Percentiles rank a stretch among this genome's conserved stretches.
Evolutionary conservation across 2,113 vertebrate species (phyloP).

Genomic region (Mesoclemmys tuberculata): DNA sequence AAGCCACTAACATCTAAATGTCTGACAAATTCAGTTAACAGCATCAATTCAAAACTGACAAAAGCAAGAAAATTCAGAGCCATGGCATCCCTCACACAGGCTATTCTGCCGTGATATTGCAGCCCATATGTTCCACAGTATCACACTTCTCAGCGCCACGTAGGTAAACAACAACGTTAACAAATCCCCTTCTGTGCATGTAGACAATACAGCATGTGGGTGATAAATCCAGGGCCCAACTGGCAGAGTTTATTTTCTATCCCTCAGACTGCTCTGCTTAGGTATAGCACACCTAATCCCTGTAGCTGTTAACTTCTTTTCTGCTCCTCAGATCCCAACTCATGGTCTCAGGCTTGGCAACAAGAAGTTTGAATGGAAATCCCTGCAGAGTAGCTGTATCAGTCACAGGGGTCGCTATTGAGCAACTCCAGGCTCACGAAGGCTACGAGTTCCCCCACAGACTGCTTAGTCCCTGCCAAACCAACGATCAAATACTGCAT

Average conservation of each 20-base stretch:
- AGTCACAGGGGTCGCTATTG: fast-evolving
- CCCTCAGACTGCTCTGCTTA: not conserved
- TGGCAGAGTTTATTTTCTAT: not conserved
- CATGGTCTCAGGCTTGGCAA: fast-evolving
- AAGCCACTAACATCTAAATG: not conserved
- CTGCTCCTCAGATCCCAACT: not conserved
- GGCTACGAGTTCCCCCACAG: not conserved
- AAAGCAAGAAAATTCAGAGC: not conserved
- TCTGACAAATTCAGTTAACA: slow-evolving; percentile 45
- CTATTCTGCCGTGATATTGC: slow-evolving; percentile 36
- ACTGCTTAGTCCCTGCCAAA: not conserved
- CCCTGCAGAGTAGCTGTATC: not conserved
- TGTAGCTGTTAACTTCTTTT: fast-evolving
- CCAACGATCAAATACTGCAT: not conserved
- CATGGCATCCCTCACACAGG: slow-evolving; percentile 24
- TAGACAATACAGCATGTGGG: not conserved
- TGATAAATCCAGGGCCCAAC: not conserved
- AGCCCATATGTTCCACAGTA: slow-evolving; percentile 71
- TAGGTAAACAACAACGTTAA: slow-evolving; percentile 3
- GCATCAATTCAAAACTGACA: slow-evolving; percentile 46
- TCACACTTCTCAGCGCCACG: slow-evolving; percentile 62
- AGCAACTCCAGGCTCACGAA: not conserved
- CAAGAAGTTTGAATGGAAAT: not conserved
- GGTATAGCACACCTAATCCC: not conserved
- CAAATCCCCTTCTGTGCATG: slow-evolving; percentile 57